Evolutionary conservation across 2,113 vertebrate genomes (phyloP), one percentile per base, ranked within the genome.

Genomic region (Campylorhamphus procurvoides): DNA sequence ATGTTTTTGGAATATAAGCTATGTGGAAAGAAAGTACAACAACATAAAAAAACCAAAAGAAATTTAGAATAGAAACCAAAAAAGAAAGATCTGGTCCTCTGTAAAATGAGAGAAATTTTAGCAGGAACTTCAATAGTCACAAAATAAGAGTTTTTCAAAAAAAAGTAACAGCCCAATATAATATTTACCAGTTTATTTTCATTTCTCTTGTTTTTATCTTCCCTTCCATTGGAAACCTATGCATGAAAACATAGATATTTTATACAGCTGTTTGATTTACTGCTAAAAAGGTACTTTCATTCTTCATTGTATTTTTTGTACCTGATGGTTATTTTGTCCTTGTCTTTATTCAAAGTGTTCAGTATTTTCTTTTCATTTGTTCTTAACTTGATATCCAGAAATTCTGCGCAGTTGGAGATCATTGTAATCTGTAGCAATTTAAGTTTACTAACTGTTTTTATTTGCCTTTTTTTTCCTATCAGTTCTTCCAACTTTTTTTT

Each of bases 121-220:
- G 12, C 52, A 74, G 46, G 33, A 14, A 64, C 31, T 81, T 89
- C 64, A 90, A 73, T 22, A 76, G 58, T 4, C 35, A 90, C 18
- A 63, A 78, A 77, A 68, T 31, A 4, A 44, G 8, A 62, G 6
- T 2, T 87, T 89, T 91, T 68, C 28, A 84, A 77, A n/a, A 63
- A 39, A 89, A 89, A 55, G 37, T 56, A 73, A 95, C 9, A 56
- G 25, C 3, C 42, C 9, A 85, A 53, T 28, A 49, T 46, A 78
- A 76, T 96, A 90, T 96, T 97, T 98, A 99, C 99, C 99, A 99
- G 96, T 99, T 99, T 68, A 99, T 98, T 98, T 99, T 99, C 99
- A 99, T 99, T 98, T 99, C 98, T 97, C 97, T 99, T 93, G 98
- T 99, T 98, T 99, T 99, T 97, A 99, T 99, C 96, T 98, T 99